Percentiles rank a stretch among this genome's conserved stretches.
These are phyloP conservation scores for Alaudala cheleensis DNA, from an alignment of 2,113 vertebrate species.

Conservation along the genomic window DNA sequence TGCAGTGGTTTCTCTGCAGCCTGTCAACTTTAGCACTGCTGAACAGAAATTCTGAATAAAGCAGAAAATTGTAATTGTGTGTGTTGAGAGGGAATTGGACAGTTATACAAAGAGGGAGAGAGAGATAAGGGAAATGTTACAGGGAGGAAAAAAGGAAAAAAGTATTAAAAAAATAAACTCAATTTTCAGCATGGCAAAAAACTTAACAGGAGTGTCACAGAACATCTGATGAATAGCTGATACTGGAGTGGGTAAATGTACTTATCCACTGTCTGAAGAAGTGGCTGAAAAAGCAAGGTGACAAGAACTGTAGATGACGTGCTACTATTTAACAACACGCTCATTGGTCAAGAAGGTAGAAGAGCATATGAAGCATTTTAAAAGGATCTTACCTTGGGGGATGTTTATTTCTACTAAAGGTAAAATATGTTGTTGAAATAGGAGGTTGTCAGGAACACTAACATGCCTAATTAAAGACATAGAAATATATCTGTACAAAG, in stretches of 20 bases:
- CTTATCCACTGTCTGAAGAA: slow-evolving; percentile 18
- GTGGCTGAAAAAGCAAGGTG: slow-evolving; percentile 6
- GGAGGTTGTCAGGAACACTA: not conserved
- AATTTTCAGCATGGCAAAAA: not conserved
- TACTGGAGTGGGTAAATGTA: not conserved
- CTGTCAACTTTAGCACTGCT: not conserved
- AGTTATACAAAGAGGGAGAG: not conserved
- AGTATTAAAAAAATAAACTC: not conserved
- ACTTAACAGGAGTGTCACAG: not conserved
- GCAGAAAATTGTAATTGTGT: not conserved
- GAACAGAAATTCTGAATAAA: slow-evolving; percentile 1
- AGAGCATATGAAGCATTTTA: not conserved
- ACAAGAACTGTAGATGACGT: not conserved
- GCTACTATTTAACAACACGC: not conserved
- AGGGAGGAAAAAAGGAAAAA: not conserved
- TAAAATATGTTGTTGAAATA: not conserved
- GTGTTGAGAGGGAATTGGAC: not conserved
- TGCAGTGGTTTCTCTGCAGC: not conserved
- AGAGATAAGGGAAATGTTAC: not conserved
- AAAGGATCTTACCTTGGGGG: not conserved
- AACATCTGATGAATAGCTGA: not conserved
- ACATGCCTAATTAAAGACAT: not conserved
- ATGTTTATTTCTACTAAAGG: not conserved
- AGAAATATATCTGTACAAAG: not conserved
- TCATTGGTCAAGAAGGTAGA: not conserved